Evolutionary conservation across 2,888 invertebrate genomes (phyloP).

Genomic region (Leistus spinibarbis): DNA sequence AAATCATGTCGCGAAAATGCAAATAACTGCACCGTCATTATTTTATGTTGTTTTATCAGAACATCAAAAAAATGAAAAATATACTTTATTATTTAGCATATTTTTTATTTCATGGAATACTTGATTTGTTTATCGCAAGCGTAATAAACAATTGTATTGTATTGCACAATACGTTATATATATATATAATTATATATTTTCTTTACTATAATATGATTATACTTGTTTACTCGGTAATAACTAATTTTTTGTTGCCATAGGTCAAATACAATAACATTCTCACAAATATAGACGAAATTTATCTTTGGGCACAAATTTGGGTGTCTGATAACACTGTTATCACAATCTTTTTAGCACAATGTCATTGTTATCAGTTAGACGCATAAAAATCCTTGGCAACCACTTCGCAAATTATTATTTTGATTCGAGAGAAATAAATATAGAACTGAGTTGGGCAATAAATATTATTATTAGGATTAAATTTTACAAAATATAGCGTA

Average conservation of each 20-base stretch:
- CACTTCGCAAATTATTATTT: background rate
- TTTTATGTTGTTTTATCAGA: background rate
- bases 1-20: conserved; percentile 2
- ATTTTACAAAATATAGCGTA: no score
- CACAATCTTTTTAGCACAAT: conserved; percentile 22
- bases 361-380: conserved; percentile 21
- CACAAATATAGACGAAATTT: background rate
- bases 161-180: background rate
- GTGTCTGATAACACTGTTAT: conserved; percentile 17
- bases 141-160: background rate
- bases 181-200: conserved; percentile 2
- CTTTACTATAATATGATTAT: background rate
- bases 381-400: conserved; percentile 12
- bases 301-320: background rate
- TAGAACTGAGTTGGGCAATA: no score
- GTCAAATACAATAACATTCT: conserved; percentile 8
- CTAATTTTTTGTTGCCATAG: conserved; percentile 20
- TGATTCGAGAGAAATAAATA: background rate
- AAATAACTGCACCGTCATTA: background rate
- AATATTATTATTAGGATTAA: no score
- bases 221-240: conserved; percentile 12
- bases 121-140: background rate
- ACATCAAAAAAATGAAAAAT: background rate
- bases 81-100: background rate
- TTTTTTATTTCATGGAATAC: background rate